Conservation (phyloP, 2,113 vertebrate genomes). For the Bujurquina vittata region DNA sequence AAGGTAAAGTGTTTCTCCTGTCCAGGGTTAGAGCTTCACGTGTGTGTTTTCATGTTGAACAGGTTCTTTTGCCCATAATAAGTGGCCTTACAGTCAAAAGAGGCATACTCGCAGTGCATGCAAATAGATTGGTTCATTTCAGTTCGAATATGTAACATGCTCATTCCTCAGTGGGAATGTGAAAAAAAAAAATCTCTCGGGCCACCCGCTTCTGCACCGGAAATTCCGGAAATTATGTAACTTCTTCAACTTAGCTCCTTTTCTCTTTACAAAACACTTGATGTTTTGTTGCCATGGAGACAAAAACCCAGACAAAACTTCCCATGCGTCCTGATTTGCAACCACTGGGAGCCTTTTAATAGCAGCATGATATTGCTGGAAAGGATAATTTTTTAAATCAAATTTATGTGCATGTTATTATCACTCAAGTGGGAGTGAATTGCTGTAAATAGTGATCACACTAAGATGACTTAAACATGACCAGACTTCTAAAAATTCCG, state of each 20-base stretch:
- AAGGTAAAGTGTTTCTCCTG: slow-evolving; percentile 34
- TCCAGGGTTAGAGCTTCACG: slow-evolving; percentile 33
- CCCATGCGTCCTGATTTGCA: slow-evolving; percentile 22
- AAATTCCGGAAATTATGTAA: slow-evolving; percentile 61
- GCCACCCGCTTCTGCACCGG: slow-evolving; percentile 37
- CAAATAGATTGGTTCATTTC: background rate
- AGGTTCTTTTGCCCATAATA: slow-evolving; percentile 41
- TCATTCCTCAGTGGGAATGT: slow-evolving; percentile 31
- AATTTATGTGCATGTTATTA: background rate
- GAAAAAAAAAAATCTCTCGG: slow-evolving; percentile 36
- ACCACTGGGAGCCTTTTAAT: slow-evolving; percentile 24
- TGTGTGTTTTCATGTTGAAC: slow-evolving; percentile 25
- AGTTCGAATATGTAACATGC: slow-evolving; percentile 44
- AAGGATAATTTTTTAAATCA: background rate
- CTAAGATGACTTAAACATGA: background rate
- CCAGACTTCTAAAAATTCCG: background rate
- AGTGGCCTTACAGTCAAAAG: slow-evolving; percentile 27
- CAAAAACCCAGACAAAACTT: slow-evolving; percentile 48
- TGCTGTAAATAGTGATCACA: background rate
- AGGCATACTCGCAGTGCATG: background rate
- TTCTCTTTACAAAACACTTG: slow-evolving; percentile 42
- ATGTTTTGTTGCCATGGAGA: slow-evolving; percentile 66
- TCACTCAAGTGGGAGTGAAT: background rate
- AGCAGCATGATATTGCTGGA: background rate
- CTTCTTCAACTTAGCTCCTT: slow-evolving; percentile 49